These are phyloP conservation scores for Drosophila falleni DNA, from an alignment of 2,888 invertebrate genomes.

Conservation along the genomic window DNA sequence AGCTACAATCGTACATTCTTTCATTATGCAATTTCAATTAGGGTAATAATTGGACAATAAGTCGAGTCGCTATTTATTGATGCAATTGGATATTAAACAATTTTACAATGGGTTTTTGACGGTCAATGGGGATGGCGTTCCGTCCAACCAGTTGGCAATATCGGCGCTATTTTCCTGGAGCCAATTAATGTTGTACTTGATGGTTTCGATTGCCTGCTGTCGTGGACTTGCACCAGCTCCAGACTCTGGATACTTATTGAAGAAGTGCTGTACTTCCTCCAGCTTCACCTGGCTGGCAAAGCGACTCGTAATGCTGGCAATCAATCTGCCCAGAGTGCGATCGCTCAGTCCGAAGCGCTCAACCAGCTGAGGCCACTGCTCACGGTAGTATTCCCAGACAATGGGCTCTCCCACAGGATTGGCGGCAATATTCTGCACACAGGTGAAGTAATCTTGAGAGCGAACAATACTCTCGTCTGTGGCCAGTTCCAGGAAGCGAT, in stretches of 20 bases:
- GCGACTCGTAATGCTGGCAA: conserved; percentile 88
- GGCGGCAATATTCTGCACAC: conserved; percentile 88
- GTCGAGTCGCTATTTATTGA: conserved; percentile 24
- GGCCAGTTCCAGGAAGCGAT: conserved; percentile 89
- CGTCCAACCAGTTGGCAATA: conserved; percentile 88
- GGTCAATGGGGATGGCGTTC: conserved; percentile 32
- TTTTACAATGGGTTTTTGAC: conserved; percentile 52
- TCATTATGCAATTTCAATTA: conserved; percentile 35
- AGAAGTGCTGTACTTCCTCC: conserved; percentile 91
- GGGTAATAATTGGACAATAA: conserved; percentile 15
- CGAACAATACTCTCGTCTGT: conserved; percentile 91
- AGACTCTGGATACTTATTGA: conserved; percentile 91
- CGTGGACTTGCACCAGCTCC: conserved; percentile 92
- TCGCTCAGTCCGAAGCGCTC: conserved; percentile 92
- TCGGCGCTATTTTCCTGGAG: conserved; percentile 87
- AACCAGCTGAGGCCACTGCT: conserved; percentile 90
- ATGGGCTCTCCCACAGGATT: conserved; percentile 91
- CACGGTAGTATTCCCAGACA: conserved; percentile 93
- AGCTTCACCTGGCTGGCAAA: conserved; percentile 90
- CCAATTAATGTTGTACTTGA: conserved; percentile 93
- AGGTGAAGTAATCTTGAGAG: conserved; percentile 92
- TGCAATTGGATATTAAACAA: conserved; percentile 28
- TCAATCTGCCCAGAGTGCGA: conserved; percentile 90
- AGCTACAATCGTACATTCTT: conserved; percentile 11
- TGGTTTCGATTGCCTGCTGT: conserved; percentile 91